Base-by-base conservation (phyloP, 1,140 invertebrate genomes). In the Meteorus sp. region DNA sequence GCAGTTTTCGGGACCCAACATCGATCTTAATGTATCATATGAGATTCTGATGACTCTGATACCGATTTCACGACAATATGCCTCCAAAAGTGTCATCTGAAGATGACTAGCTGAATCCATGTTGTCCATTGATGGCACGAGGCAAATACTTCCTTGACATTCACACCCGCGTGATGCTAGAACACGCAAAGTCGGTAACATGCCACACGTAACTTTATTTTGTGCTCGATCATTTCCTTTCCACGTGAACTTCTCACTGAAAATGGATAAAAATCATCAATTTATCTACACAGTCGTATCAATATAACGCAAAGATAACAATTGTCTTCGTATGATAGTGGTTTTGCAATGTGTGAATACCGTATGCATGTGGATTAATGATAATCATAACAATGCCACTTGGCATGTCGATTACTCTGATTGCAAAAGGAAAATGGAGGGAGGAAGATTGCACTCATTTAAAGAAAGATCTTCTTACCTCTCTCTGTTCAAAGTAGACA, bases 31-130 rank as follows among this genome's bases (percentile, higher is more conserved):
- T 25, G 55, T 66, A 20, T 72, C 62, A 43, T 63, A 61, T 47
- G 70, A 60, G 13, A 76, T 66, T 59, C 68, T 55, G 5, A 72
- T 51, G 47, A 76, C 72, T 56, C 66, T 59, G 53, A 77, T 72
- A 0, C 69, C 72, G 4, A 71, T 73, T 56, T 78, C 70, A n/a
- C 72, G 68, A 48, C 73, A 75, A 39, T 73, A 72, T 11, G 74
- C 71, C 55, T 72, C 70, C 19, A 72, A 52, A 4, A 70, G 53
- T 9, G 72, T 77, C 65, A 75, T 72, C 48, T 77, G 71, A 7
- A 75, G 67, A 48, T 75, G 74, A 56, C 70, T 75, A 25, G 73
- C 76, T 0, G 71, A 66, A 51, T 76, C 74, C 64, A 68, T 71
- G 23, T 72, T 65, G 5, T 60, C 55, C 22, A 76, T 68, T 35